Percentiles rank a stretch among this genome's conserved stretches.
Conservation (phyloP, 2,888 invertebrate genomes). For the Hymenopus coronatus region DNA sequence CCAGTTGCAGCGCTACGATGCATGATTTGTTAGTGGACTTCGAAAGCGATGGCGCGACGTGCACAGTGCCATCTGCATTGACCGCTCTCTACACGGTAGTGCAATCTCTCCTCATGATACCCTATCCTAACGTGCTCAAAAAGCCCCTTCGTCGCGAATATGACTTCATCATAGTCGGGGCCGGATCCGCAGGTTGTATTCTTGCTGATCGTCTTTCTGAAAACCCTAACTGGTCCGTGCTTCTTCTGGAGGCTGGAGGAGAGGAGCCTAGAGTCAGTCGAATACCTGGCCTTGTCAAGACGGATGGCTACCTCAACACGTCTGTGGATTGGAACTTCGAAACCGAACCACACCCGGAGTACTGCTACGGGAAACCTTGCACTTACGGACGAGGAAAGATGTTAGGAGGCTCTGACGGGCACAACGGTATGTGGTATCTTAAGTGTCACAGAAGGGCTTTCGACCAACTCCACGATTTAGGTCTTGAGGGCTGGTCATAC, state of each 20-base stretch:
- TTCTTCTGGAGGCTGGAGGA: background rate
- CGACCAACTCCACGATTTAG: background rate
- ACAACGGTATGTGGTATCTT: background rate
- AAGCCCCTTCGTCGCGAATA: background rate
- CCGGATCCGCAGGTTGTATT: background rate
- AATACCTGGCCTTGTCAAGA: background rate
- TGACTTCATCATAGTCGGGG: background rate
- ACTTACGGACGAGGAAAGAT: background rate
- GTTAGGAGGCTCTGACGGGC: background rate
- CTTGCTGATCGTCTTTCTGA: background rate
- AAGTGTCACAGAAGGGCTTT: background rate
- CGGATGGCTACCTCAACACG: background rate
- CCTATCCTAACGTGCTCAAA: background rate
- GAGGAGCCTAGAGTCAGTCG: background rate
- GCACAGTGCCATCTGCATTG: background rate
- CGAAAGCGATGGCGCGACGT: background rate
- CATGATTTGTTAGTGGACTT: background rate
- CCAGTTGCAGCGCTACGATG: background rate
- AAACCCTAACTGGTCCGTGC: background rate
- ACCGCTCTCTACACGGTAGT: background rate
- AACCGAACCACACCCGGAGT: background rate
- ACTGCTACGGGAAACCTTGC: background rate
- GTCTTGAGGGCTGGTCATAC: background rate
- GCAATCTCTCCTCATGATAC: background rate
- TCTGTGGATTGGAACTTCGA: background rate